These are phyloP conservation scores for Sebastes schlegelii DNA, from an alignment of 2,113 vertebrate species.

Conservation along the genomic window DNA sequence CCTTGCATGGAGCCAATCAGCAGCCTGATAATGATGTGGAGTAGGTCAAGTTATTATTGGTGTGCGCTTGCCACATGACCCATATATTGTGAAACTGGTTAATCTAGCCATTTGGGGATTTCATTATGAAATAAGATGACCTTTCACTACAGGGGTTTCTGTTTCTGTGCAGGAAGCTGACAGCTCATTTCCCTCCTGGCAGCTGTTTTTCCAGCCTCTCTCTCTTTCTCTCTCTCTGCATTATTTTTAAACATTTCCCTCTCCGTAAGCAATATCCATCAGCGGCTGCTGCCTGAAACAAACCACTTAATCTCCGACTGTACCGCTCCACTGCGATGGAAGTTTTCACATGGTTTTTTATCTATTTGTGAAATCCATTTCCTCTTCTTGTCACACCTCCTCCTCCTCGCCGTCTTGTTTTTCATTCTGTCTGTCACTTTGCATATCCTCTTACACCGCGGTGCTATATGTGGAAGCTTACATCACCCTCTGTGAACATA, in stretches of 20 bases:
- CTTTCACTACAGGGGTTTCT: constrained; percentile 8
- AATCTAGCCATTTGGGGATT: constrained; percentile 8
- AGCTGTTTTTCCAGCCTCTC: constrained; percentile 12
- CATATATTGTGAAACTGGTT: constrained; percentile 14
- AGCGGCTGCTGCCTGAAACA: background rate
- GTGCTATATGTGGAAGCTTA: constrained; percentile 17
- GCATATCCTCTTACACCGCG: constrained; percentile 42
- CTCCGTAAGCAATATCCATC: constrained; percentile 18
- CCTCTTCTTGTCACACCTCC: constrained; percentile 14
- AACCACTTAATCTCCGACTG: background rate
- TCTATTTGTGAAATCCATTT: constrained; percentile 1
- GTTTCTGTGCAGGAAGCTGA: constrained; percentile 38
- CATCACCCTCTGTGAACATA: constrained; percentile 43
- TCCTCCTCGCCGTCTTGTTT: background rate
- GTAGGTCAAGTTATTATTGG: constrained; percentile 53
- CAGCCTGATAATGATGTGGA: background rate
- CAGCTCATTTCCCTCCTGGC: constrained; percentile 11
- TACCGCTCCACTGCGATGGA: background rate
- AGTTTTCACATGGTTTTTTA: background rate
- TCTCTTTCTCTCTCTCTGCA: background rate
- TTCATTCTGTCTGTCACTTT: constrained; percentile 29
- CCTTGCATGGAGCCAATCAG: background rate
- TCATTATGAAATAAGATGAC: constrained; percentile 2
- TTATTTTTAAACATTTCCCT: constrained; percentile 36
- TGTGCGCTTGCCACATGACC: constrained; percentile 6